Evolutionary conservation across 2,113 vertebrate genomes (phyloP).

Genomic region (Myxocyprinus asiaticus): DNA sequence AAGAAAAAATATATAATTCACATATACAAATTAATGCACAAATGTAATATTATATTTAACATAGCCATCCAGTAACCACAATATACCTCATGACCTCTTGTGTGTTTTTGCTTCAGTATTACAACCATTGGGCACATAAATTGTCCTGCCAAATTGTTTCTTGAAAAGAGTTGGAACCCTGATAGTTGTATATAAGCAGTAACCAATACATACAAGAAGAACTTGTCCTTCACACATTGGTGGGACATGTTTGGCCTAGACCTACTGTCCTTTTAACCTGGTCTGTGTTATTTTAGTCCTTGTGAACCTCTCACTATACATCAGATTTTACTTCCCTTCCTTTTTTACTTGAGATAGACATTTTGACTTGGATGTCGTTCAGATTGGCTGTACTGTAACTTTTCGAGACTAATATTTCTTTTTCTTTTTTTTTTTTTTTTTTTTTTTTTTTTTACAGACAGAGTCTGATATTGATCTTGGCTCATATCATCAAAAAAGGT

Average conservation of each 20-base stretch:
- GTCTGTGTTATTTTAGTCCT: too few relatives aligned
- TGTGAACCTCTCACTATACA: neutral
- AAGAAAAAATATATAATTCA: too few relatives aligned
- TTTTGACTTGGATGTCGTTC: neutral
- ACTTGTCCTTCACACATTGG: neutral
- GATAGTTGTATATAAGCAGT: too few relatives aligned
- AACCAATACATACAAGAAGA: slow-evolving; percentile 1
- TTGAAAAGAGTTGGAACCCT: too few relatives aligned
- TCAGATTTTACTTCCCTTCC: neutral
- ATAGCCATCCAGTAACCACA: too few relatives aligned
- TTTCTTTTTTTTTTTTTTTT: neutral
- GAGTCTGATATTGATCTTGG: slow-evolving; percentile 75
- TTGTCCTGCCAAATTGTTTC: too few relatives aligned
- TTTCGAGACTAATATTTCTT: neutral
- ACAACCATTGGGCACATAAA: too few relatives aligned
- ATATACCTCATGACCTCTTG: too few relatives aligned
- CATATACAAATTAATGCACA: too few relatives aligned
- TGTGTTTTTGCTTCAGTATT: too few relatives aligned
- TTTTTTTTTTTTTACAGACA: slow-evolving; percentile 60
- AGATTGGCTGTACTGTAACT: neutral
- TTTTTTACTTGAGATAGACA: too few relatives aligned
- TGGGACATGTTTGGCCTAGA: neutral
- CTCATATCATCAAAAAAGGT: slow-evolving; percentile 82
- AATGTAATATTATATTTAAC: too few relatives aligned
- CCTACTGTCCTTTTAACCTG: neutral